phyloP scores from a whole-genome alignment of 2,113 vertebrate genomes.

The Apus apus region DNA sequence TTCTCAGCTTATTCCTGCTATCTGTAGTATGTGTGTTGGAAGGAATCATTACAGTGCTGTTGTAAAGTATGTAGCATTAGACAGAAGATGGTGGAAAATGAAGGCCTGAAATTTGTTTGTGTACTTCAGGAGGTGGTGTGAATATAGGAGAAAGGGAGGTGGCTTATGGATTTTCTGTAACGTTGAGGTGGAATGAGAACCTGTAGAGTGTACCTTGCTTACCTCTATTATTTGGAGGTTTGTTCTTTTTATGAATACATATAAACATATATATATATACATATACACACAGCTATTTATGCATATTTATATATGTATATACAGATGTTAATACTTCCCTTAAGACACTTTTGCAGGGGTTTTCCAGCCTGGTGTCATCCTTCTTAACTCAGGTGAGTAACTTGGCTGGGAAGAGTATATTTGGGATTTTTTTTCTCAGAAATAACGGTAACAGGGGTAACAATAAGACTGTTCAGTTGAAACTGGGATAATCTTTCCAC shows the following conservation, averaged over 20 bases:
- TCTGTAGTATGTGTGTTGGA: background rate
- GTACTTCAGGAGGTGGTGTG: background rate
- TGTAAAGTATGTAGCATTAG: constrained; percentile 1
- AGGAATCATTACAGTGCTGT: background rate
- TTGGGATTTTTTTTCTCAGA: background rate
- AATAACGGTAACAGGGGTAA: background rate
- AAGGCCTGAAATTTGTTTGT: background rate
- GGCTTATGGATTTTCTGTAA: background rate
- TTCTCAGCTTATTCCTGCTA: background rate
- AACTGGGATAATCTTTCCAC: background rate
- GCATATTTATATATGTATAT: too few relatives aligned
- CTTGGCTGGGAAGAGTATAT: background rate
- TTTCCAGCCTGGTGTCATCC: background rate
- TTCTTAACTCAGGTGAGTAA: background rate
- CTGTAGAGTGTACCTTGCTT: background rate
- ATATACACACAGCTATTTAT: background rate
- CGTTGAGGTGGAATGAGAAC: background rate
- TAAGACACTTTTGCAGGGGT: background rate
- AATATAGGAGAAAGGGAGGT: background rate
- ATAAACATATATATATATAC: too few relatives aligned
- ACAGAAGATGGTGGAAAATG: background rate
- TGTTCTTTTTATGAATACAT: background rate
- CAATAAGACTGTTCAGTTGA: background rate
- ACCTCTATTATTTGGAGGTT: background rate
- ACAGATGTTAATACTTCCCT: background rate